Evolutionary conservation across 1,140 invertebrate species (phyloP).

Genomic region (Hirudo medicinalis): DNA sequence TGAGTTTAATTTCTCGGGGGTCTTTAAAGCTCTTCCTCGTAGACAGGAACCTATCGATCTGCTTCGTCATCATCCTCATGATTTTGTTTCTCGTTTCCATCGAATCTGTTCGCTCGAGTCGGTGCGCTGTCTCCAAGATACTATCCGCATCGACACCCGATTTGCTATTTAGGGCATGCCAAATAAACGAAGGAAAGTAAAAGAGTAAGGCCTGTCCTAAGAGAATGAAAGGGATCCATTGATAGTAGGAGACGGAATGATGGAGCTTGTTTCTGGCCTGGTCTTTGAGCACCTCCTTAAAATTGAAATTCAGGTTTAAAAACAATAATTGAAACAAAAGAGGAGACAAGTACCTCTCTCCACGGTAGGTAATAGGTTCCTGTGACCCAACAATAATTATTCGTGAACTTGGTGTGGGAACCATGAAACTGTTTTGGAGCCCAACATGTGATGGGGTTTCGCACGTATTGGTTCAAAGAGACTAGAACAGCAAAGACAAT

Average conservation of each 20-base stretch:
- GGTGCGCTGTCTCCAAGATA: constrained; percentile 17
- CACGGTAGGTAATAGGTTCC: constrained; percentile 26
- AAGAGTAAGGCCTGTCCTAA: constrained; percentile 38
- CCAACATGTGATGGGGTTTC: constrained; percentile 24
- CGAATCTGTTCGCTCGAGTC: not conserved
- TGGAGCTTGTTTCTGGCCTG: not conserved
- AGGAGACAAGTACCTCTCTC: constrained; percentile 12
- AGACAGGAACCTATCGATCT: constrained; percentile 20
- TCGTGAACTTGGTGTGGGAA: constrained; percentile 21
- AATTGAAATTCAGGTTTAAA: constrained; percentile 6
- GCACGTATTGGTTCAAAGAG: constrained; percentile 55
- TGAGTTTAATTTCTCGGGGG: constrained; percentile 3
- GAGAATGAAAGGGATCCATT: constrained; percentile 46
- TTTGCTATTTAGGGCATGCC: constrained; percentile 24
- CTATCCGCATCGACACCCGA: constrained; percentile 25
- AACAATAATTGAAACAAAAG: not conserved
- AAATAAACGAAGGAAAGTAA: constrained; percentile 25
- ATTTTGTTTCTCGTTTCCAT: constrained; percentile 9
- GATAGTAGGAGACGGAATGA: constrained; percentile 37
- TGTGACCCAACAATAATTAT: constrained; percentile 25
- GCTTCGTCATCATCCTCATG: constrained; percentile 15
- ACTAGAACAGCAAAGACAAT: constrained; percentile 44
- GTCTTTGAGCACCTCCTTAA: not conserved
- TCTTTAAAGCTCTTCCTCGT: constrained; percentile 18
- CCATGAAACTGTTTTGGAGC: constrained; percentile 22